Base-by-base conservation (phyloP, 1,140 invertebrate species). In the Physella acuta region DNA sequence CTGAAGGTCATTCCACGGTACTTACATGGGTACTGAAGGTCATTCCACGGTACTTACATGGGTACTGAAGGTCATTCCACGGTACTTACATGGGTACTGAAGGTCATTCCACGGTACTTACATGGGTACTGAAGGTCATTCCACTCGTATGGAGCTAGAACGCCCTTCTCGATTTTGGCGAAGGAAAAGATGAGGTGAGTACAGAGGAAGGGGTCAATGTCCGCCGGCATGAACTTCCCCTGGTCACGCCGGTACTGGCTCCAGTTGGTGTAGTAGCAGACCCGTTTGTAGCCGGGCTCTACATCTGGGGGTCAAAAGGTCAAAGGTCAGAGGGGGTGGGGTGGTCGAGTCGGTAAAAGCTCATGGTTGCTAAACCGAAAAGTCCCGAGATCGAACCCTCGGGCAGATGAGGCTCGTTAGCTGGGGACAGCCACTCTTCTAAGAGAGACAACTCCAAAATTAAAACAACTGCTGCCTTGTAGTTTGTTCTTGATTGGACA, bases 141-240 rank as follows among this genome's bases (percentile, higher is more conserved):
- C 75, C 75, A 76, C 58, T 76, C 75, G 59, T 74, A 76, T 0
- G 75, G 75, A 3, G 75, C 72, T 16, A 76, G 66, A 31, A 73
- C 71, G 26, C 73, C 72, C 51, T 71, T 70, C 28, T 93, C 90
- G 74, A 92, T 74, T 8, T 88, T 89, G 1, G 92, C 91, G 73
- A 91, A 92, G 5, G 90, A 89, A 77, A 94, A 94, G 63, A 94
- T 88, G 4, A 94, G 79, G 80, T 94, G 92, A 8, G 92, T 92
- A 84, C 93, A 95, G 76, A 89, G 87, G 14, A 87, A 88, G 0
- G 90, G 89, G 51, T 93, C 90, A 11, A 94, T 84, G 65, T 90
- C 87, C 17, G 88, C 82, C 0, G 91, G 82, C 37, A 75, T 51
- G 75, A 93, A 90, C 33, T 69, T 71, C 3, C 60, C 75, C 30